Evolutionary conservation across 1,140 invertebrate genomes (phyloP), one percentile per base, ranked within the genome.

Genomic region (Micrasema longulum): DNA sequence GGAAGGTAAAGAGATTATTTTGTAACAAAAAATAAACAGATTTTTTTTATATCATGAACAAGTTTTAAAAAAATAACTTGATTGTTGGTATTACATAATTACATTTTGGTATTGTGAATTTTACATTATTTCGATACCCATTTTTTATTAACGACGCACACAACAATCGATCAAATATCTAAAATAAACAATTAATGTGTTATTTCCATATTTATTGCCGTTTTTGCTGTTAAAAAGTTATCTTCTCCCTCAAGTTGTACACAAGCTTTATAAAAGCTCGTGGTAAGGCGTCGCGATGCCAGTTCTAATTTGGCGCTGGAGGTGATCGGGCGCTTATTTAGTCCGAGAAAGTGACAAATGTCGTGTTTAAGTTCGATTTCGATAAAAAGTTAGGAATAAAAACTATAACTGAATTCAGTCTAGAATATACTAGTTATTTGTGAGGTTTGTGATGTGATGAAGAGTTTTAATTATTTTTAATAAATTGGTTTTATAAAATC

Each of bases 291-390:
- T 38, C 55, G 35, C 55, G 55, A 38, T 22, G 55, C 16, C 31
- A 60, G 55, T 60, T 20, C 38, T 38, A 38, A 36, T 38, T 41
- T 31, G 55, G 35, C 55, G 55, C 16, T 31, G 55, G 55, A 11
- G 55, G 55, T 18, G 55, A 4, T 38, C 55, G 31, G 55, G 38
- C 55, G 55, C n/a, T n/a, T n/a, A n/a, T n/a, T 41, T 16, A 14
- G 1, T 11, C 9, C 50, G 20, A n/a, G 50, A 53, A 12, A 53
- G 0, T n/a, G 47, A 48, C 18, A 11, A 20, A 22, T 11, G 20
- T 53, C 50, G 50, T 53, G 23, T 53, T 53, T 5, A n/a, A 53
- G 50, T n/a, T 35, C 50, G 50, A 53, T 53, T 50, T 23, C 18
- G 20, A 52, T n/a, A n/a, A n/a, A n/a, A 52, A 52, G 20, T 52